Conservation (phyloP, 2,113 vertebrate species). For the Pandion haliaetus region DNA sequence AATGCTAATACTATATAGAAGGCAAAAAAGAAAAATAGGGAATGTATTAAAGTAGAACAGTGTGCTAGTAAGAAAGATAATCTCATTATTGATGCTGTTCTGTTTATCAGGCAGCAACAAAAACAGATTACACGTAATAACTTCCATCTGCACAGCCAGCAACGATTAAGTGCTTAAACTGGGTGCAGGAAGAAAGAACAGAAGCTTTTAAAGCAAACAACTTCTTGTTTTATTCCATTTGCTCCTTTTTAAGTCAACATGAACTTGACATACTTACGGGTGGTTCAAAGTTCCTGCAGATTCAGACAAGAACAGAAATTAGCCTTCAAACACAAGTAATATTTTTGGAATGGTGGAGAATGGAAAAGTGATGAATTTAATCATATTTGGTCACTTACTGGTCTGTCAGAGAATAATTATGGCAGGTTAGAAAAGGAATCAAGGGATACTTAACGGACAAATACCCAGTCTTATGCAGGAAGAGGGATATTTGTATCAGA, state of each 20-base stretch:
- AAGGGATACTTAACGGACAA: not conserved
- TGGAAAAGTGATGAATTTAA: not conserved
- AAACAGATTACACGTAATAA: not conserved
- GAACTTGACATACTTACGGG: not conserved
- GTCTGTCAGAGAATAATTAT: not conserved
- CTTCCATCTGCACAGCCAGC: conserved; percentile 16
- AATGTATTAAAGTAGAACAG: not conserved
- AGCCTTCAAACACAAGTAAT: not conserved
- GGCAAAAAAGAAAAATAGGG: not conserved
- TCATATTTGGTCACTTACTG: not conserved
- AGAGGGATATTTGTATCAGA: not conserved
- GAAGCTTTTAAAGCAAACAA: not conserved
- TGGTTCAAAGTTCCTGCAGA: not conserved
- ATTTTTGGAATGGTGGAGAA: not conserved
- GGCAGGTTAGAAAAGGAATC: not conserved
- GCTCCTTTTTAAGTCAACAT: not conserved
- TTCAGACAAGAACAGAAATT: not conserved
- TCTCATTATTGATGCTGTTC: not conserved
- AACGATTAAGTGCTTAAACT: not conserved
- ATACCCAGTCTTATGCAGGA: not conserved
- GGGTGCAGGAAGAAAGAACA: not conserved
- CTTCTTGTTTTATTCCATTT: not conserved
- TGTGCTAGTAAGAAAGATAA: not conserved
- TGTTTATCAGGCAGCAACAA: not conserved
- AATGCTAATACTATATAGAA: not conserved